These are phyloP conservation scores for Lamproptera curius DNA, from an alignment of 2,888 invertebrate genomes.

Conservation along the genomic window DNA sequence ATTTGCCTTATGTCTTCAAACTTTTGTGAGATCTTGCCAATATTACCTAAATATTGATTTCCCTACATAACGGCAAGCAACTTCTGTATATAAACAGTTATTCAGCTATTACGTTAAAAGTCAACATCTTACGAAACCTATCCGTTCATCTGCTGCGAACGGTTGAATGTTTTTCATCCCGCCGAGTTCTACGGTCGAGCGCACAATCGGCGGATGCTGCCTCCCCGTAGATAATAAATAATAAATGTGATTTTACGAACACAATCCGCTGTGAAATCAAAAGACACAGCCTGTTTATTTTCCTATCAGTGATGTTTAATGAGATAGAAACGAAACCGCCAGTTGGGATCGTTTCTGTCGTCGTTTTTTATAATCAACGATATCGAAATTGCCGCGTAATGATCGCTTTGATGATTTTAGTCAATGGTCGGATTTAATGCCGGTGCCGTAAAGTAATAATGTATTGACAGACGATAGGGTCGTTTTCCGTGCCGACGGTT, in stretches of 20 bases:
- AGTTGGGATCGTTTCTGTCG: background rate
- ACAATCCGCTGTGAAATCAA: conserved; percentile 19
- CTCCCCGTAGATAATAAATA: conserved; percentile 20
- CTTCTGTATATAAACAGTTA: no score
- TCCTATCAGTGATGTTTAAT: conserved; percentile 13
- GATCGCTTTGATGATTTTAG: conserved; percentile 1
- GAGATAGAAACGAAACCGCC: conserved; percentile 8
- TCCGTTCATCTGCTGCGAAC: background rate
- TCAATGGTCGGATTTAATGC: background rate
- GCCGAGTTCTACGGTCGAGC: conserved; percentile 7
- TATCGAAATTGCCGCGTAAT: conserved; percentile 11
- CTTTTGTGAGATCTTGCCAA: no score
- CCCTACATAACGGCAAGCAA: no score
- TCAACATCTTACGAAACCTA: no score
- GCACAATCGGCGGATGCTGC: conserved; percentile 19
- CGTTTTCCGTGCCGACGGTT: no score
- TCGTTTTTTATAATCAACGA: background rate
- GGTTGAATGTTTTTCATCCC: conserved; percentile 8
- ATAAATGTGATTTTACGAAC: conserved; percentile 21
- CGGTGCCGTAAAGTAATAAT: background rate
- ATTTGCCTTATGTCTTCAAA: no score
- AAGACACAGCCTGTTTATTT: conserved; percentile 20
- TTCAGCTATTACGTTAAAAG: no score
- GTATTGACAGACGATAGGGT: background rate
- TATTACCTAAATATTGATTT: no score